Base-by-base conservation (phyloP, 2,113 vertebrate genomes). In the Dicentrarchus labrax region DNA sequence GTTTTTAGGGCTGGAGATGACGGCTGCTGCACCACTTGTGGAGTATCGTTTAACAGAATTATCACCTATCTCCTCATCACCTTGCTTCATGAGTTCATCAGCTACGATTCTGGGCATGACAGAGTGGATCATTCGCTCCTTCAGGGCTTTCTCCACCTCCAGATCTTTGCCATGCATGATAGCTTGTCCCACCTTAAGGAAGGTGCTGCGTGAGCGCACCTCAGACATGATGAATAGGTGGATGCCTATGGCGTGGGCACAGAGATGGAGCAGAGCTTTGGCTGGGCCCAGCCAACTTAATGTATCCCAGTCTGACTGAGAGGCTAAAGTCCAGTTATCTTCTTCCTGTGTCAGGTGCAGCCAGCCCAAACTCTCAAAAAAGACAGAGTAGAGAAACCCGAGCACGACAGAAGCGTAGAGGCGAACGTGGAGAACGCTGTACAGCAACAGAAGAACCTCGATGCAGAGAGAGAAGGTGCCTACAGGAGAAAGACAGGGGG, bases 151-250 rank as follows among this genome's bases (percentile, higher is more conserved):
- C 92, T 99, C 99, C 75, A 99, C 98, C 90, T 99, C 98, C 92
- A 99, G 94, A 87, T 99, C 99, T 90, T 99, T 99, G 43, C 98
- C 99, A 0, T 99, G 98, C 98, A 99, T 99, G 91, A 99, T 98
- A 24, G 99, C 98, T 80, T 99, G 98, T 43, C 99, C 99, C 81
- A 99, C 98, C 88, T 99, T 99, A 53, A 99, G 96, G 93, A 99
- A 99, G 47, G 99, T 99, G 95, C 97, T 99, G 76, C 99, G 96
- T 2, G 97, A 97, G 12, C 99, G 96, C 85, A 99, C 99, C 92
- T 99, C 98, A 0, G 98, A 99, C 97, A 99, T 98, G 93, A 98
- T 96, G 92, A 99, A 99, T 47, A 99, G 93, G 76, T 99, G 99
- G 56, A 98, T 95, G 19, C 99, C 99, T 0, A 99, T 96, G 48